Percentiles rank a stretch among this genome's conserved stretches.
Evolutionary conservation across 2,113 vertebrate genomes (phyloP).

Genomic region (Pampusana beccarii): DNA sequence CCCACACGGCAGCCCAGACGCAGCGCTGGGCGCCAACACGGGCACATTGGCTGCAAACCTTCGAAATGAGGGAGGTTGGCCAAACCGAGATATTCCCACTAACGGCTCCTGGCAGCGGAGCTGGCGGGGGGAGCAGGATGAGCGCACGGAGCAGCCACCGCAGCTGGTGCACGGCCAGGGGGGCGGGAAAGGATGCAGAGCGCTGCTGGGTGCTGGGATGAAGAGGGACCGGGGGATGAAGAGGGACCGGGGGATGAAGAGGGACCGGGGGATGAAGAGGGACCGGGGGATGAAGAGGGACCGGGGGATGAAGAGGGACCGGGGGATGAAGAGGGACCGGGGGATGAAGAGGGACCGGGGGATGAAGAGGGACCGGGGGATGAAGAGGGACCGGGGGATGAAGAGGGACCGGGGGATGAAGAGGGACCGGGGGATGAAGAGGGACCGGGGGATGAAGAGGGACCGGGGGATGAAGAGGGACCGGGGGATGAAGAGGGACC

Average conservation of each 20-base stretch:
- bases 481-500: fast-evolving
- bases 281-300: not conserved
- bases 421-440: not conserved
- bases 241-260: not conserved
- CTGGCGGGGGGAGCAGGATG: not conserved
- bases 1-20: not conserved
- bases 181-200: not conserved
- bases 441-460: fast-evolving
- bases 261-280: not conserved
- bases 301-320: not conserved
- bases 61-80: not conserved
- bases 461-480: not conserved
- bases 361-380: not conserved
- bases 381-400: fast-evolving
- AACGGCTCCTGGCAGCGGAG: slow-evolving; percentile 15
- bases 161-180: not conserved
- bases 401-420: no score
- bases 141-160: not conserved
- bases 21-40: not conserved
- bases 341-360: no score
- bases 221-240: not conserved
- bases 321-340: fast-evolving
- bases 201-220: not conserved
- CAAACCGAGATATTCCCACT: slow-evolving; percentile 30
- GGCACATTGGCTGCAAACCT: not conserved